Base-by-base conservation (phyloP, 2,888 invertebrate species). In the Tipula vernalis region DNA sequence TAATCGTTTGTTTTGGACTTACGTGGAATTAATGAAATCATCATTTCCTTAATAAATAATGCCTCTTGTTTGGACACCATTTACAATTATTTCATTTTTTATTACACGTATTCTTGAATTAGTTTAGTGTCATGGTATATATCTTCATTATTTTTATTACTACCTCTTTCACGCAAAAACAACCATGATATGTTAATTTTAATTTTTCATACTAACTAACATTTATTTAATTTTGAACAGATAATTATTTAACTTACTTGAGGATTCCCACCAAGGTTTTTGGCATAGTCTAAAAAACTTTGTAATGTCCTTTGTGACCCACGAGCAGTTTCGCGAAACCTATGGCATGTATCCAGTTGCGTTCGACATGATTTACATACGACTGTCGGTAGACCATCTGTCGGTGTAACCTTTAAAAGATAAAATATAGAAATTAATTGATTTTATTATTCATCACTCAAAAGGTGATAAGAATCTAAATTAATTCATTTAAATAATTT, bases 351-450 rank as follows among this genome's bases (percentile, higher is more conserved):
- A 91, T 96, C 95, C 89, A 96, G 93, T 91, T 96, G 96, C 90
- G 94, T 94, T 89, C 94, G 94, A 92, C 96, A 96, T 89, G 94
- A 94, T 88, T 94, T 94, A 92, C 96, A 96, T 89, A 96, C 94
- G 89, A 95, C 94, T 89, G 95, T 94, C 89, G 96, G 96, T 90
- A 96, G 93, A 89, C 94, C 93, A 92, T 96, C 96, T 89, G 93
- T 94, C 90, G 95, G 94, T 89, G 95, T 94, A 88, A 96, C 95
- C 96, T 96, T 92, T 89, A 92, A 93, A 89, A 86, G 87, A 88
- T 47, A 89, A 88, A 88, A 87, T 85, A 88, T 85, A 87, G 15
- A 57, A 57, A 57, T 86, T 87, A 83, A 71, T 51, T 86, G 44
- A 87, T 83, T 84, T 83, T 47, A 87, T 44, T 47, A 87, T 44